Evolutionary conservation across 2,797 vertebrate genomes (phyloP), one percentile per base, ranked within the genome.

Genomic region (Aplochiton taeniatus): DNA sequence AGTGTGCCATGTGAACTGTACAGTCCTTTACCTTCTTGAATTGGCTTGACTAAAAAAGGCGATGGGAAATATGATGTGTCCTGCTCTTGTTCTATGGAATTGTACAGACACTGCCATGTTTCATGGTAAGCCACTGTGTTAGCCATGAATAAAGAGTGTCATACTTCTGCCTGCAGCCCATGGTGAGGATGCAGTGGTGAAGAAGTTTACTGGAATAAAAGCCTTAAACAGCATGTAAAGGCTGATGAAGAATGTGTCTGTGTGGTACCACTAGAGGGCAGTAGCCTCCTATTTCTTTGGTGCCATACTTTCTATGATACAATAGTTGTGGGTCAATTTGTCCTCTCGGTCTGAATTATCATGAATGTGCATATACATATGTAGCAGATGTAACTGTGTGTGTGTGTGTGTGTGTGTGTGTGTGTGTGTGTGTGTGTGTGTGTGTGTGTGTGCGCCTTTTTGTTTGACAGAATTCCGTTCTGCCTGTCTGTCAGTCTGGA

Each of bases 401-500:
- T 18, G 52, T 44, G 56, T 16, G 56, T 9, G 45, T 11, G 60
- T n/a, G 60, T n/a, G 48, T 2, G 9, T 16, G 49, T 11, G 31
- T 16, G 31, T n/a, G 12, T 9, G 16, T 12, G 11, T 43, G 50
- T 19, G 14, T 19, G 55, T 31, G 17, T 31, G 46, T 50, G 19
- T 16, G 16, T 45, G 6, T 58, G 11, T 56, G 52, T 16, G 19
- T 57, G 10, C 11, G 14, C 17, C 9, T 58, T 4, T 8, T 1
- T 44, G 18, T 57, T n/a, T n/a, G n/a, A n/a, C n/a, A n/a, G n/a
- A n/a, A n/a, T n/a, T n/a, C n/a, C n/a, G n/a, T n/a, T n/a, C n/a
- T 58, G 63, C 16, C 42, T 8, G 16, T 42, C 47, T 58, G 17
- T 12, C 41, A 49, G 12, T 55, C 44, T 65, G 45, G 53, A 65